phyloP scores from a whole-genome alignment of 1,140 invertebrate species.

The Drosophila oshimai region DNA sequence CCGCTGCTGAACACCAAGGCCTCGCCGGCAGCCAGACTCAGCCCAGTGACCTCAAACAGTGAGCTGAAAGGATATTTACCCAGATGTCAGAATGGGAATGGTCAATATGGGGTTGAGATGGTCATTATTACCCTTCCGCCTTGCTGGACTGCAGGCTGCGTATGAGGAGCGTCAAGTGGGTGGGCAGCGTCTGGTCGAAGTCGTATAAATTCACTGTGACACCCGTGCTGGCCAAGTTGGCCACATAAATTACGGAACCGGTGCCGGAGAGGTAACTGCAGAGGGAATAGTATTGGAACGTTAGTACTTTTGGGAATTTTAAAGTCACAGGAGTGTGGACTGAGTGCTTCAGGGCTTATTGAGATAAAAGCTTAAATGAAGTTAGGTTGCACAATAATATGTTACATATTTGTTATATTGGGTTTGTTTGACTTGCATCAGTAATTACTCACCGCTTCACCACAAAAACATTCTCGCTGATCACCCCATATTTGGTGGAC shows the following conservation, averaged over 20 bases:
- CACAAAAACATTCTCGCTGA: conserved; percentile 80
- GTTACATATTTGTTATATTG: background rate
- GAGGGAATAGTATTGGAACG: background rate
- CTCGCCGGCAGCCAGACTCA: conserved; percentile 54
- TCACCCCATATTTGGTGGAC: conserved; percentile 53
- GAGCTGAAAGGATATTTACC: conserved; percentile 14
- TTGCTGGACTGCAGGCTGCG: conserved; percentile 52
- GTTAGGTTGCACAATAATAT: too few species aligned
- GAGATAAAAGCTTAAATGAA: too few species aligned
- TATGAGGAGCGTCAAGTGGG: conserved; percentile 31
- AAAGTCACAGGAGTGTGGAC: too few species aligned
- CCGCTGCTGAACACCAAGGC: conserved; percentile 39
- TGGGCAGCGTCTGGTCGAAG: conserved; percentile 54
- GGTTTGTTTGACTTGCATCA: background rate
- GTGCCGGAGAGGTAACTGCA: conserved; percentile 11
- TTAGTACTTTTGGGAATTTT: background rate
- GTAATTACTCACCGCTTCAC: conserved; percentile 61
- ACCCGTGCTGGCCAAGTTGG: conserved; percentile 39
- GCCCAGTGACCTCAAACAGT: conserved; percentile 19
- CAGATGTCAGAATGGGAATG: background rate
- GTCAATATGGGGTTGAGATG: background rate
- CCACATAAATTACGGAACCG: conserved; percentile 32
- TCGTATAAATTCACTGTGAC: conserved; percentile 38
- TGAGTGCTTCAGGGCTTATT: too few species aligned
- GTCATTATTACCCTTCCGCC: conserved; percentile 51